Conservation (phyloP, 2,888 invertebrate genomes). For the Hydrotaea diabolus region DNA sequence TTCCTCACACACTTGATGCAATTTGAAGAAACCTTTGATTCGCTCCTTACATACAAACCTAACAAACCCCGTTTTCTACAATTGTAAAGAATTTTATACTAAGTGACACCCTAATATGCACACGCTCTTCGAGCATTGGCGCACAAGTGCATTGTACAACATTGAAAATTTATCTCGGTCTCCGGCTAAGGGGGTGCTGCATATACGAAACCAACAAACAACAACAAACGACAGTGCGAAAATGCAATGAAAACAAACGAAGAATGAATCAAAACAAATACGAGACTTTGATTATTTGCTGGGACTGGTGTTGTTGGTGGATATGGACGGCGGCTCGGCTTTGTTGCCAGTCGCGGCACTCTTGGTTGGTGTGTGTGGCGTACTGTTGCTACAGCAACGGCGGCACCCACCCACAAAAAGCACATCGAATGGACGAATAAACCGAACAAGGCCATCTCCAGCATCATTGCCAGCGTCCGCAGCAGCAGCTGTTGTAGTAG, state of each 20-base stretch:
- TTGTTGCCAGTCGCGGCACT: neutral
- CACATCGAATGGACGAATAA: neutral
- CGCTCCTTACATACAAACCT: too few relatives aligned
- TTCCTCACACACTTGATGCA: too few relatives aligned
- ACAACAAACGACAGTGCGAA: neutral
- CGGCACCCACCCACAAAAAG: neutral
- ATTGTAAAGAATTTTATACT: too few relatives aligned
- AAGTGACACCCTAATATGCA: too few relatives aligned
- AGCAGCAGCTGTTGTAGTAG: neutral
- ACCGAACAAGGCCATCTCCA: neutral
- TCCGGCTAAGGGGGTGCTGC: neutral
- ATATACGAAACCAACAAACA: neutral
- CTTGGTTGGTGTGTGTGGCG: neutral
- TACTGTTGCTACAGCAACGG: neutral
- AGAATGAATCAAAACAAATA: neutral
- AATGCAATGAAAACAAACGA: too few relatives aligned
- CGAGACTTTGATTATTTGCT: neutral
- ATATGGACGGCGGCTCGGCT: neutral
- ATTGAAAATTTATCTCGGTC: slow-evolving; percentile 58
- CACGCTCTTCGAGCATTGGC: neutral
- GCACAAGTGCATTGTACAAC: slow-evolving; percentile 60
- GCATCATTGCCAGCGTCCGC: neutral
- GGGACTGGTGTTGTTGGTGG: too few relatives aligned
- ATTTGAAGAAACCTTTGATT: too few relatives aligned
- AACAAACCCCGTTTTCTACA: too few relatives aligned